A percentile compares a stretch with the other conserved stretches of the same genome.
Conservation (phyloP, 2,797 vertebrate genomes). For the Eidolon dupreanum region DNA sequence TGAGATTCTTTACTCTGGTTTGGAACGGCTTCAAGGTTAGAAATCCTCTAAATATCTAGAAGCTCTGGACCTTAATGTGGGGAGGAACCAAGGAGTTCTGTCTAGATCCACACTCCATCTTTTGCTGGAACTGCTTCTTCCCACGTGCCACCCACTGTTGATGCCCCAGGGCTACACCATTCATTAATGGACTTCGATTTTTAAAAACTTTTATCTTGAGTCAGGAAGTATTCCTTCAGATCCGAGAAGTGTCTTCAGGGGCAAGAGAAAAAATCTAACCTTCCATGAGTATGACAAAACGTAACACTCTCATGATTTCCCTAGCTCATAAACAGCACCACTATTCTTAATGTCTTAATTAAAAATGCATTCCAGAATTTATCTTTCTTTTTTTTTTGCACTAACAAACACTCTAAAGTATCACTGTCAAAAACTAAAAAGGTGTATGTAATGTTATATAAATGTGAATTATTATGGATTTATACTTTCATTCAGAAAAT, state of each 20-base stretch:
- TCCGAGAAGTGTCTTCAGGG: neutral
- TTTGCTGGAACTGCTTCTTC: neutral
- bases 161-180: no score
- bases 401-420: no score
- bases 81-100: neutral
- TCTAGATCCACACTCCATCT: neutral
- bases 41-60: no score
- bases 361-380: neutral
- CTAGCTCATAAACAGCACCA: neutral
- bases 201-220: neutral
- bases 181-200: neutral
- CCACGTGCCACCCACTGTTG: neutral
- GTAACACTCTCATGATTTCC: neutral
- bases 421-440: neutral
- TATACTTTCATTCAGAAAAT: neutral
- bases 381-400: neutral
- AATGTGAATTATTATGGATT: neutral
- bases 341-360: neutral
- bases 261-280: neutral
- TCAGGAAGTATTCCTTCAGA: neutral
- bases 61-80: no score
- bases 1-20: neutral
- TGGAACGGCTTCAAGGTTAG: neutral
- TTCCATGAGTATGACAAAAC: neutral
- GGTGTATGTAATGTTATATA: neutral